Percentiles rank a stretch among this genome's conserved stretches.
Conservation (phyloP, 2,797 vertebrate genomes). For the Poeciliopsis presidionis region DNA sequence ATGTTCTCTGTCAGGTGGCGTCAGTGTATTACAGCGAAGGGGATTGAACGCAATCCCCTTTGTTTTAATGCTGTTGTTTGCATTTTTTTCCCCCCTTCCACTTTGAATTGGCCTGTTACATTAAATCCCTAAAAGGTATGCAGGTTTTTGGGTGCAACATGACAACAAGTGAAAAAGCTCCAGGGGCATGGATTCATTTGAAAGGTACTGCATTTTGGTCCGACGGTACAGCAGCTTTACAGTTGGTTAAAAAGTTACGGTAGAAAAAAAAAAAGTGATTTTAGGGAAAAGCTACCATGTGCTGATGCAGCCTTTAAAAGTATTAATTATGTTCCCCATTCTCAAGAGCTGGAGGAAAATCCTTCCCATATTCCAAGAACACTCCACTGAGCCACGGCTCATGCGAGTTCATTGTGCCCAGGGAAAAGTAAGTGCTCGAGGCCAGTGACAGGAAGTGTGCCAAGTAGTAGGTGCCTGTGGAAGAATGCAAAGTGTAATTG, state of each 20-base stretch:
- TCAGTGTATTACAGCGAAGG: neutral
- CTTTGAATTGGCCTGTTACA: neutral
- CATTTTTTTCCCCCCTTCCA: neutral
- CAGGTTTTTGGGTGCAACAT: neutral
- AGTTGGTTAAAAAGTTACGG: neutral
- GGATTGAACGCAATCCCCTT: neutral
- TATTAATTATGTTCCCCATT: neutral
- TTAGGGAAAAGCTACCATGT: neutral
- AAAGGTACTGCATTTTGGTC: neutral
- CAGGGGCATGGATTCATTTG: neutral
- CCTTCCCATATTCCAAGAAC: slow-evolving; percentile 1
- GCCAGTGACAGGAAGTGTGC: slow-evolving; percentile 7
- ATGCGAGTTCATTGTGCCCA: neutral
- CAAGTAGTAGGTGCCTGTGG: slow-evolving; percentile 3
- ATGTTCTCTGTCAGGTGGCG: neutral
- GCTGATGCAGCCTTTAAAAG: neutral
- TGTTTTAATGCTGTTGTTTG: neutral
- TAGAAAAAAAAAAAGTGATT: neutral
- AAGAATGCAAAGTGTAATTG: slow-evolving; percentile 2
- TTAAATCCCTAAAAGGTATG: neutral
- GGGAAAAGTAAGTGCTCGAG: neutral
- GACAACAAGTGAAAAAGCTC: neutral
- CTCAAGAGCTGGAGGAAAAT: neutral
- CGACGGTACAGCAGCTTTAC: neutral
- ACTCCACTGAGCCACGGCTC: neutral